Evolutionary conservation across 2,888 invertebrate species (phyloP).

Genomic region (Cheilosia impressa): DNA sequence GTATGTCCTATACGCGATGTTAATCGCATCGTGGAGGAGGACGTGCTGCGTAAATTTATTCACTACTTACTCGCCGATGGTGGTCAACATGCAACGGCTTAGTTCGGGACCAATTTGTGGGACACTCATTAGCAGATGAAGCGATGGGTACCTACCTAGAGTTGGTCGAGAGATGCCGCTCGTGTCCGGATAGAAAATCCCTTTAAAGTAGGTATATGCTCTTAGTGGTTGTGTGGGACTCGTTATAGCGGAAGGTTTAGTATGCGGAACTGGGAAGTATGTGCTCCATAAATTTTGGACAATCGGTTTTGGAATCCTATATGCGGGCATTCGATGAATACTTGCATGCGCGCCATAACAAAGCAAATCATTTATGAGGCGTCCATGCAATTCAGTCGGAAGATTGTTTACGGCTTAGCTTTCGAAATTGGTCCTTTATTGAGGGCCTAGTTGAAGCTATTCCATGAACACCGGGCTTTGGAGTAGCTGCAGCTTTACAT

Average conservation of each 20-base stretch:
- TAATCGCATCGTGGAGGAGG: conserved; percentile 39
- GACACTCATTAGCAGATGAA: conserved; percentile 52
- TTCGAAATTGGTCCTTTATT: too few species aligned
- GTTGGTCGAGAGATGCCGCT: neutral
- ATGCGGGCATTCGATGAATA: neutral
- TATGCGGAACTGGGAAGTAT: conserved; percentile 11
- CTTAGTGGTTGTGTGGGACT: neutral
- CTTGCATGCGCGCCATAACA: neutral
- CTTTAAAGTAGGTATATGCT: neutral
- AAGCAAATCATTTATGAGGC: too few species aligned
- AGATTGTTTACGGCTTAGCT: too few species aligned
- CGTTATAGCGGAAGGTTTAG: conserved; percentile 3
- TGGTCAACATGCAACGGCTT: conserved; percentile 51
- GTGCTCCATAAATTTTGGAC: conserved; percentile 33
- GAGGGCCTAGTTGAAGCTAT: too few species aligned
- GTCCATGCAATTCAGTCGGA: too few species aligned
- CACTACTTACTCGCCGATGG: conserved; percentile 45
- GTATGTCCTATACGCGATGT: conserved; percentile 40
- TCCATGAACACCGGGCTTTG: too few species aligned
- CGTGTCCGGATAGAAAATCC: neutral
- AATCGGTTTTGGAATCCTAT: conserved; percentile 31
- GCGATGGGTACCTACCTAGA: neutral
- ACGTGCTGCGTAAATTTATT: conserved; percentile 56
- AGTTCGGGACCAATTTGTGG: conserved; percentile 61
- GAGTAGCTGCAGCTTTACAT: too few species aligned